Evolutionary conservation across 2,888 invertebrate species (phyloP).

Genomic region (Neoascia interrupta): DNA sequence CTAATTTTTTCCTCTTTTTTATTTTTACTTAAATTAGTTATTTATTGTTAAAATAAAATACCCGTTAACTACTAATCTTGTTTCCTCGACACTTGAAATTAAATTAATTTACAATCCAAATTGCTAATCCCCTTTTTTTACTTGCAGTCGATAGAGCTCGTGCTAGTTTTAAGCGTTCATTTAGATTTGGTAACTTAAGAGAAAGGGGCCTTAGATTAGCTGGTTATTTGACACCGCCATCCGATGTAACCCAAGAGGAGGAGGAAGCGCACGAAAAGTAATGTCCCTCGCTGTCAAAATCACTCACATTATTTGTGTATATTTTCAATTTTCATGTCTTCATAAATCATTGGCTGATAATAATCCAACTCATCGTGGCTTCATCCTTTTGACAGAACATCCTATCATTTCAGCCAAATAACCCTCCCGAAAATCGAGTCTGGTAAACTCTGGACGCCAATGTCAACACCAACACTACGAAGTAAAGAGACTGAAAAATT

Average conservation of each 20-base stretch:
- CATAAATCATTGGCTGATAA: slow-evolving; percentile 9
- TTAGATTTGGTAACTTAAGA: slow-evolving; percentile 81
- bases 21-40: no score
- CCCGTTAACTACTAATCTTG: no score
- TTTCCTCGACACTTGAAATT: no score
- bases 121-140: slow-evolving; percentile 20
- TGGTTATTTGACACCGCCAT: slow-evolving; percentile 83
- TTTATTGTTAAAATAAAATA: no score
- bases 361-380: not conserved
- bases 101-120: no score
- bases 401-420: slow-evolving; percentile 68
- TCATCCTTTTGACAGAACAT: slow-evolving; percentile 29
- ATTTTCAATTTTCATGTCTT: not conserved
- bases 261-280: slow-evolving; percentile 81
- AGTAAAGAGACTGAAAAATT: slow-evolving; percentile 74
- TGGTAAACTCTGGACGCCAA: slow-evolving; percentile 73
- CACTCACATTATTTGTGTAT: slow-evolving; percentile 6
- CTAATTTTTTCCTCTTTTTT: not conserved
- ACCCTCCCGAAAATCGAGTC: slow-evolving; percentile 73
- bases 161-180: slow-evolving; percentile 83
- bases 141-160: slow-evolving; percentile 84
- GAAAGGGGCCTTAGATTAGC: slow-evolving; percentile 82
- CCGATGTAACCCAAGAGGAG: slow-evolving; percentile 83
- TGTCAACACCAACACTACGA: slow-evolving; percentile 73
- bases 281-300: slow-evolving; percentile 15